A percentile compares a stretch with the other conserved stretches of the same genome.
Conservation (phyloP, 2,888 invertebrate species). For the Formica aserva region DNA sequence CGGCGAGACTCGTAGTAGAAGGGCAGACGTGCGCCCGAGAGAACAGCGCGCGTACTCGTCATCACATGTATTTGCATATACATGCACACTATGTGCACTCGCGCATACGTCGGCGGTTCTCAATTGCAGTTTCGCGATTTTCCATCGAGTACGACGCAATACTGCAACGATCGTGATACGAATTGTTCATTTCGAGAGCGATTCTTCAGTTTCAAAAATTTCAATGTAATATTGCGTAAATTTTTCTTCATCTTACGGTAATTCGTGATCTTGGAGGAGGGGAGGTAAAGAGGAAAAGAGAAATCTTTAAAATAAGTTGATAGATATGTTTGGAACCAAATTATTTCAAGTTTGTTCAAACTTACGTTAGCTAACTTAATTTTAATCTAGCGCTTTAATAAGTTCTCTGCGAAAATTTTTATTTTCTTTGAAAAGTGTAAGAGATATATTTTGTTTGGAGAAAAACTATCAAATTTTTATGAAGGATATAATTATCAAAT, state of each 20-base stretch:
- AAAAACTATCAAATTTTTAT: neutral
- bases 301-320: too few relatives aligned
- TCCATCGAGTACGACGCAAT: conserved; percentile 32
- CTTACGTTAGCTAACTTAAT: neutral
- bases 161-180: neutral
- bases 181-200: neutral
- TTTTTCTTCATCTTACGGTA: neutral
- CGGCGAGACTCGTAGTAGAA: conserved; percentile 64
- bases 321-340: neutral
- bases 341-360: neutral
- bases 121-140: conserved; percentile 28
- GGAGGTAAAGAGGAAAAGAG: too few relatives aligned
- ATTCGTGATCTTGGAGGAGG: neutral
- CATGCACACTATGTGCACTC: conserved; percentile 58
- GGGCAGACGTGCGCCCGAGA: conserved; percentile 83
- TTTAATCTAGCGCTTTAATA: too few relatives aligned
- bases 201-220: conserved; percentile 22
- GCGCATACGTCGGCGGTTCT: conserved; percentile 37
- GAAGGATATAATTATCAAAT: neutral
- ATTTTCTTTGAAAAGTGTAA: neutral
- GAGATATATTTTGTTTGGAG: neutral
- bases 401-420: too few relatives aligned
- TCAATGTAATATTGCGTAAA: neutral
- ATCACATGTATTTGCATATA: conserved; percentile 32
- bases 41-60: conserved; percentile 78